Evolutionary conservation across 2,113 vertebrate species (phyloP), one percentile per base, ranked within the genome.

Genomic region (Lagopus muta): DNA sequence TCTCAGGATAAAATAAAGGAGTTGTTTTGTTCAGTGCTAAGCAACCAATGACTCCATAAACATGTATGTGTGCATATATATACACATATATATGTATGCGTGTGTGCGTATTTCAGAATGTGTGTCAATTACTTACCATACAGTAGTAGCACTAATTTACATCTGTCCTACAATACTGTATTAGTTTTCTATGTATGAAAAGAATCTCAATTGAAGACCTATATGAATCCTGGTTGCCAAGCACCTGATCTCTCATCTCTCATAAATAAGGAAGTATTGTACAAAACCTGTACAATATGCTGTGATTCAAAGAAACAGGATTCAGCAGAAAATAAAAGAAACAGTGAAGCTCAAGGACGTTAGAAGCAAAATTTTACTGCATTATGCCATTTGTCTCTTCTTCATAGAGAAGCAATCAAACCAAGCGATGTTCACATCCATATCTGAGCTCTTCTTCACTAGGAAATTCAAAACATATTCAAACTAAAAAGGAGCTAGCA

Each of bases 1-100:
- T n/a, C 66, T 75, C 48, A 70, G 48, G n/a, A 72, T 64, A 67
- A 86, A 89, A 93, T 83, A 82, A 86, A 90, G 47, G 50, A 77
- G 43, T 8, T 88, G 24, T 88, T 86, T 71, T 86, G 19, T 71
- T n/a, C 32, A 61, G 34, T 43, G 8, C 47, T 84, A 71, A 67
- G 48, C 65, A 91, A 67, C 32, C 64, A 71, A 81, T 15, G 27
- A 75, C 27, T 86, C 38, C 48, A 36, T 3, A 3, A 32, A 45
- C 12, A 28, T 18, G 14, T 52, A 34, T 21, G 25, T 52, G 4
- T 27, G 42, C 6, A 13, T 40, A 6, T 43, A 7, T 43, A 16
- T 43, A 16, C 7, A 43, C 3, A 7, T 15, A 43, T 43, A 43
- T 16, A 43, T 8, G 17, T 43, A 7, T 43, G 17, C 17, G 42